Evolutionary conservation across 2,797 vertebrate species (phyloP).

Genomic region (Crenuchus spilurus): DNA sequence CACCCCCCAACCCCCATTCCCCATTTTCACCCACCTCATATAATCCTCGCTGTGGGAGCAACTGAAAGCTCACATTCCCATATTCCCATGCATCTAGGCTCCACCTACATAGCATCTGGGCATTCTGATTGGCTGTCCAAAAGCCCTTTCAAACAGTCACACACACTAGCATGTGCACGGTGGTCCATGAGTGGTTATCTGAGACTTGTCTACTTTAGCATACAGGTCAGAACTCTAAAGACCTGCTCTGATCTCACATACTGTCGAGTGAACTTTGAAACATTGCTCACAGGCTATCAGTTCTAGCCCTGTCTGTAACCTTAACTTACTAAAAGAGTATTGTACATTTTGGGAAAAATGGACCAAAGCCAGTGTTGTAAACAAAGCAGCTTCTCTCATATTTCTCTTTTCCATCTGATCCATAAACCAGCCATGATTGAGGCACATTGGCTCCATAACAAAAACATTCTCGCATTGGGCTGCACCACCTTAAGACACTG

Average conservation of each 20-base stretch:
- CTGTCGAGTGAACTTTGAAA: neutral
- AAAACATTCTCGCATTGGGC: neutral
- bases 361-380: too few relatives aligned
- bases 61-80: slow-evolving; percentile 7
- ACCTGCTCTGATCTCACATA: neutral
- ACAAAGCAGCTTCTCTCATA: too few relatives aligned
- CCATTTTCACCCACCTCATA: neutral
- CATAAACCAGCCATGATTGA: neutral
- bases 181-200: neutral
- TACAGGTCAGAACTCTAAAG: neutral
- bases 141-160: neutral
- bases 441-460: neutral
- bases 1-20: neutral
- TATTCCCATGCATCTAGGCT: slow-evolving; percentile 10
- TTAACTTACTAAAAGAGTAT: too few relatives aligned
- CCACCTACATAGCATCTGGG: neutral
- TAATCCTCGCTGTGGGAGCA: slow-evolving; percentile 6
- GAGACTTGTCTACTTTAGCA: neutral
- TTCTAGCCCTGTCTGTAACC: too few relatives aligned
- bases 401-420: too few relatives aligned
- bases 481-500: neutral
- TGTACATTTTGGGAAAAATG: too few relatives aligned
- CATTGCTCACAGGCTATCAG: too few relatives aligned
- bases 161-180: slow-evolving; percentile 19
- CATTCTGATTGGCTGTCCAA: slow-evolving; percentile 12